A percentile compares a stretch with the other conserved stretches of the same genome.
Conservation (phyloP, 2,888 invertebrate genomes). For the Tetragnatha montana region DNA sequence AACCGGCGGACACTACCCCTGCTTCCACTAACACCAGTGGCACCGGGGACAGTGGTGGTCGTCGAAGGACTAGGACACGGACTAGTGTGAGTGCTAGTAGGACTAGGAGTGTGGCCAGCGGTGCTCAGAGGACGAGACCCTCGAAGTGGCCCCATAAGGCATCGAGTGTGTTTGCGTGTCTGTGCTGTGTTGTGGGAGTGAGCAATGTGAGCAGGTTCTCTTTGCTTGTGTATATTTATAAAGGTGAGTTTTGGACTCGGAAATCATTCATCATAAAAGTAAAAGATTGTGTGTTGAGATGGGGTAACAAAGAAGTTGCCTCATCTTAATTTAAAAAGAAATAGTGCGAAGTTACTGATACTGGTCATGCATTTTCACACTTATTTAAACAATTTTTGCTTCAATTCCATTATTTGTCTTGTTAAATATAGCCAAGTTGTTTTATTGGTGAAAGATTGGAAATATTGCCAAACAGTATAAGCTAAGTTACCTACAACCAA, state of each 20-base stretch:
- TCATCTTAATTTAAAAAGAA: too few species aligned
- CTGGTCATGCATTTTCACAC: too few species aligned
- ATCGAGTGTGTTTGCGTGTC: constrained; percentile 67
- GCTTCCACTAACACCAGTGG: neutral
- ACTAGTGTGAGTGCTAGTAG: neutral
- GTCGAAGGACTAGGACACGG: neutral
- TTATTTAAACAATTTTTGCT: too few species aligned
- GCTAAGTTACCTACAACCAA: too few species aligned
- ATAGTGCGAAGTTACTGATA: too few species aligned
- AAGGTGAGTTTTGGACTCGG: constrained; percentile 46
- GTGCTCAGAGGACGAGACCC: constrained; percentile 49
- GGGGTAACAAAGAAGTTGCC: too few species aligned
- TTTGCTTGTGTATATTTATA: constrained; percentile 69
- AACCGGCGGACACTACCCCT: neutral
- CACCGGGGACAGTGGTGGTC: neutral
- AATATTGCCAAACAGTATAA: too few species aligned
- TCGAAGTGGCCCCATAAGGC: constrained; percentile 69
- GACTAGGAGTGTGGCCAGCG: constrained; percentile 21
- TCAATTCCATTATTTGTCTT: too few species aligned
- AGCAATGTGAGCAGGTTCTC: constrained; percentile 71
- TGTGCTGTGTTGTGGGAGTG: constrained; percentile 66
- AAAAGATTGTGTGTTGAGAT: too few species aligned
- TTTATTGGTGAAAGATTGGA: too few species aligned
- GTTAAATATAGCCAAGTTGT: too few species aligned
- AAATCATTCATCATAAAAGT: too few species aligned